Percentiles rank a stretch among this genome's conserved stretches.
Evolutionary conservation across 2,888 invertebrate species (phyloP).

Genomic region (Chymomyza amoena): DNA sequence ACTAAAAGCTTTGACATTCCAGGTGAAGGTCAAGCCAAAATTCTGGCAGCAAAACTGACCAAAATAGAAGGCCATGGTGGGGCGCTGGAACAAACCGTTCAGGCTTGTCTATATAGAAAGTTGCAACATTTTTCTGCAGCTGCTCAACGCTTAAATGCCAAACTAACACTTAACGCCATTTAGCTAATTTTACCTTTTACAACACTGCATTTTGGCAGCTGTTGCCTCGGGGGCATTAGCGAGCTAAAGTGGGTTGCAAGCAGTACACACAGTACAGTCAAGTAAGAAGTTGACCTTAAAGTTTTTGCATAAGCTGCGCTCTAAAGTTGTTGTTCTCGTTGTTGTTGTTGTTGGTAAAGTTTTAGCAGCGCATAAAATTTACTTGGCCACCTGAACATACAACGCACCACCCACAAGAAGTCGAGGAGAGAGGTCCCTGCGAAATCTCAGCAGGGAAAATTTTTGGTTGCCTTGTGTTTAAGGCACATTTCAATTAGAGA

Average conservation of each 20-base stretch:
- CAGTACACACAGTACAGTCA: slow-evolving; percentile 20
- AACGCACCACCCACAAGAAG: background rate
- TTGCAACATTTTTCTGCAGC: slow-evolving; percentile 36
- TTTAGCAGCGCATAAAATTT: slow-evolving; percentile 34
- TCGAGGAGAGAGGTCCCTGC: background rate
- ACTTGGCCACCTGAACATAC: slow-evolving; percentile 32
- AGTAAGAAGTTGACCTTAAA: slow-evolving; percentile 51
- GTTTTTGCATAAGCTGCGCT: slow-evolving; percentile 31
- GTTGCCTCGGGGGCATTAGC: slow-evolving; percentile 4
- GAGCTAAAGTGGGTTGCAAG: slow-evolving; percentile 13
- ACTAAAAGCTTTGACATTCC: slow-evolving; percentile 38
- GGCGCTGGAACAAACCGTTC: too few species aligned
- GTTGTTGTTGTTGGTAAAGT: slow-evolving; percentile 20
- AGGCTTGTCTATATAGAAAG: slow-evolving; percentile 24
- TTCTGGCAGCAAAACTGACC: slow-evolving; percentile 25
- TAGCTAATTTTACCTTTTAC: slow-evolving; percentile 43
- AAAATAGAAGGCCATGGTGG: background rate
- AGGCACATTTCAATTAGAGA: slow-evolving; percentile 52
- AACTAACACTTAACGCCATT: slow-evolving; percentile 48
- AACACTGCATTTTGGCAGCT: slow-evolving; percentile 13
- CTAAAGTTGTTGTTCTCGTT: background rate
- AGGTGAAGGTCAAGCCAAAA: slow-evolving; percentile 57
- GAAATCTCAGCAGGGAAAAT: slow-evolving; percentile 13
- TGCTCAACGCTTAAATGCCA: slow-evolving; percentile 35
- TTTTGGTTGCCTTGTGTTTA: background rate